Base-by-base conservation (phyloP, 2,113 vertebrate genomes). In the Prunella himalayana region DNA sequence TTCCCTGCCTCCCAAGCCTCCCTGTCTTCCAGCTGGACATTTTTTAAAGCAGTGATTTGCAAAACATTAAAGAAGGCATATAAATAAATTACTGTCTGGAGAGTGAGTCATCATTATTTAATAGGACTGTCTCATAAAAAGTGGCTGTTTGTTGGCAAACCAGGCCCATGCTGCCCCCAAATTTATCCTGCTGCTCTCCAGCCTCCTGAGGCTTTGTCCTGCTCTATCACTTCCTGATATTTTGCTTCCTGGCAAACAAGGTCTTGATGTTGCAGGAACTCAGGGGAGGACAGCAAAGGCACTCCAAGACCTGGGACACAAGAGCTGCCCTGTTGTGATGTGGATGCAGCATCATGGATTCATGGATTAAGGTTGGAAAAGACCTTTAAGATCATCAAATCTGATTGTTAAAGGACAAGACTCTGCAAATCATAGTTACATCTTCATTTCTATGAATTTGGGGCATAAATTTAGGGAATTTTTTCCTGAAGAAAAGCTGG, bases 21-120 rank as follows among this genome's bases (percentile, higher is more conserved):
- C 83, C 76, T 54, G 64, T 90, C 90, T 89, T 96, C 94, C 92
- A 96, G 94, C 83, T 95, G 95, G 90, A 88, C 83, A 75, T 86
- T 94, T 95, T 92, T 91, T 87, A 90, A 90, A 94, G 90, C 77
- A 81, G 71, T 85, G 90, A 94, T 96, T 95, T 96, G 93, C 94
- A 94, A 94, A 96, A 87, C 95, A 88, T 97, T 95, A 96, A 95
- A 95, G 73, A 51, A 94, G 88, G 83, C 89, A 91, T 90, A 95
- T 96, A 95, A 97, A 96, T 97, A 96, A 96, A 92, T 96, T 94
- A 96, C 94, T 92, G 95, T 82, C 93, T 91, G 91, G 76, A 92
- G 86, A 94, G 80, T 90, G 92, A 96, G 93, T 90, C 95, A 86
- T 96, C 92, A 76, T 94, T 95, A 84, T 88, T 96, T 95, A 88